A percentile compares a stretch with the other conserved stretches of the same genome.
Conservation (phyloP, 1,140 invertebrate species). For the Pseudoatta argentina region DNA sequence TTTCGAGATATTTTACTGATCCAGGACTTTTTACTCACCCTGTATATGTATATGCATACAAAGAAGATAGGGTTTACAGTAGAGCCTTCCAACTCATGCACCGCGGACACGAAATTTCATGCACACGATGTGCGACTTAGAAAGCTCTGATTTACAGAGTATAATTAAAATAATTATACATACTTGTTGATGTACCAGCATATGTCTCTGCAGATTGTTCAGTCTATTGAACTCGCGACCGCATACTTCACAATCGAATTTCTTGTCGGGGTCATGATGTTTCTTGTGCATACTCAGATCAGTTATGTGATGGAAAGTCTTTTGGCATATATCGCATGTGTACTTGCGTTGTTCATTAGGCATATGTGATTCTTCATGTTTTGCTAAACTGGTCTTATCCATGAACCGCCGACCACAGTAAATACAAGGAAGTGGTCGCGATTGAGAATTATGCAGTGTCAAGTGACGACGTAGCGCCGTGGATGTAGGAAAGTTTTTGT, state of each 20-base stretch:
- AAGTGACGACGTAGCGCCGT: slow-evolving; percentile 83
- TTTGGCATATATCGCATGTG: slow-evolving; percentile 84
- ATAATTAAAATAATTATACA: slow-evolving; percentile 73
- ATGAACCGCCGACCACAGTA: slow-evolving; percentile 84
- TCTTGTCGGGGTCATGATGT: slow-evolving; percentile 85
- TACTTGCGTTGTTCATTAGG: slow-evolving; percentile 82
- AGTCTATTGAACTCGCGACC: slow-evolving; percentile 86
- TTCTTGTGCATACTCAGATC: slow-evolving; percentile 84
- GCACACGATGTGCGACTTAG: no score
- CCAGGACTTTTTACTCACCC: no score
- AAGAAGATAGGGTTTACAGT: no score
- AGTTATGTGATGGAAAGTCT: slow-evolving; percentile 79
- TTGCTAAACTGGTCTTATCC: slow-evolving; percentile 82
- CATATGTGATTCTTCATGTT: slow-evolving; percentile 84
- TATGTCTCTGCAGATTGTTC: slow-evolving; percentile 86
- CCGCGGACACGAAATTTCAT: no score
- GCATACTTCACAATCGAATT: slow-evolving; percentile 86
- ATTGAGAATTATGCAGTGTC: slow-evolving; percentile 83
- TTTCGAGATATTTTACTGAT: no score
- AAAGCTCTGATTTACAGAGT: neutral
- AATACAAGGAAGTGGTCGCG: slow-evolving; percentile 83
- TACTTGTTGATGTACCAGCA: slow-evolving; percentile 86
- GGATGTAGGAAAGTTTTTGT: slow-evolving; percentile 84
- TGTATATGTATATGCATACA: no score
- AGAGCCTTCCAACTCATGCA: no score